Conservation (phyloP, 2,888 invertebrate genomes). For the Ochlodes sylvanus region DNA sequence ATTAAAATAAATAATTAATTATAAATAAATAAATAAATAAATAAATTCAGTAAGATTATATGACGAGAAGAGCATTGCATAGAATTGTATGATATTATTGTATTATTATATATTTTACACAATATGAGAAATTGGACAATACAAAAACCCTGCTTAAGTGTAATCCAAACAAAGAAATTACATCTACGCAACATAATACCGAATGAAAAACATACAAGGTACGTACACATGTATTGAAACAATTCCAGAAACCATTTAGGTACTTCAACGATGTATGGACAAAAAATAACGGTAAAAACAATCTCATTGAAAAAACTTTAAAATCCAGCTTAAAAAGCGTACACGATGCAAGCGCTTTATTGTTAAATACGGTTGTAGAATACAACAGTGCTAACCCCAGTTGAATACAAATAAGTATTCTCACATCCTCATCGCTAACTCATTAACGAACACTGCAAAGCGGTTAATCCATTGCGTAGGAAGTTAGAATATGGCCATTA, state of each 20-base stretch:
- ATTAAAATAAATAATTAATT: no score
- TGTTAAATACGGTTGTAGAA: slow-evolving; percentile 31
- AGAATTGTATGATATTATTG: no score
- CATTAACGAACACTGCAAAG: slow-evolving; percentile 24
- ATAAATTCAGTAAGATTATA: no score
- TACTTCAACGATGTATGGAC: slow-evolving; percentile 5
- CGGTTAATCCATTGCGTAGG: slow-evolving; percentile 34
- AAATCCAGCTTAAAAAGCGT: slow-evolving; percentile 33
- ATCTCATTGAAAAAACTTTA: slow-evolving; percentile 34
- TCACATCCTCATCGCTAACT: slow-evolving; percentile 29
- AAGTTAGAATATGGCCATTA: slow-evolving; percentile 45
- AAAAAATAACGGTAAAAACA: slow-evolving; percentile 25
- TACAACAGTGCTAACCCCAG: slow-evolving; percentile 27
- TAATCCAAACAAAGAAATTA: no score
- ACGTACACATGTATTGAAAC: neutral
- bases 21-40: no score
- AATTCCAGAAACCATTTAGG: neutral
- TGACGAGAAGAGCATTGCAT: no score
- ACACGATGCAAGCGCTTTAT: slow-evolving; percentile 24
- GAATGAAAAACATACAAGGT: no score
- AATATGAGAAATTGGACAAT: no score
- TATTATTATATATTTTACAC: no score
- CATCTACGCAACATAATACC: no score
- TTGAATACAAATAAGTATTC: slow-evolving; percentile 35
- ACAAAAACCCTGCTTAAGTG: no score